Conservation (phyloP, 2,797 vertebrate genomes). For the Melanotaenia parkinsoni region DNA sequence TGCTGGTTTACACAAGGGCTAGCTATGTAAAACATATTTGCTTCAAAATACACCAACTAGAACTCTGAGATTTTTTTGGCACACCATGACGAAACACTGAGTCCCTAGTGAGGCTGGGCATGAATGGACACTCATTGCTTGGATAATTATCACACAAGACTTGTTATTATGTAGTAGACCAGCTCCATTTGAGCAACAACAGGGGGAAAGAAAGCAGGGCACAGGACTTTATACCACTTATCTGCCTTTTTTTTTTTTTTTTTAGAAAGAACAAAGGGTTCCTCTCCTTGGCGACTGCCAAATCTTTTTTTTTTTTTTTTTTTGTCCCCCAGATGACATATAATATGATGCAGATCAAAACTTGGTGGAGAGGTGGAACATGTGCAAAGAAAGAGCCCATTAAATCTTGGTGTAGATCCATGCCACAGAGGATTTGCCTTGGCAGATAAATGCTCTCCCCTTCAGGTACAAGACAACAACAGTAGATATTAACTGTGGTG, state of each 20-base stretch:
- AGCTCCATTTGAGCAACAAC: constrained; percentile 24
- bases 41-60: constrained; percentile 38
- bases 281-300: constrained; percentile 56
- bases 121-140: constrained; percentile 34
- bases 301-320: constrained; percentile 21
- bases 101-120: constrained; percentile 22
- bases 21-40: background rate
- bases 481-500: constrained; percentile 4
- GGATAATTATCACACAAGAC: constrained; percentile 45
- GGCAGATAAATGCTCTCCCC: background rate
- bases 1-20: background rate
- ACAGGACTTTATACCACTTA: constrained; percentile 12
- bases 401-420: background rate
- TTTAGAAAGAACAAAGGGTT: constrained; percentile 54
- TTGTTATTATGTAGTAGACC: constrained; percentile 42
- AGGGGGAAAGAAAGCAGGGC: constrained; percentile 7
- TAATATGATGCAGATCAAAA: background rate
- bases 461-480: constrained; percentile 40
- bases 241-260: background rate
- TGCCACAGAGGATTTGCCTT: background rate
- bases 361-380: background rate
- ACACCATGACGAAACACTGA: constrained; percentile 25
- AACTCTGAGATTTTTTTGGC: constrained; percentile 27
- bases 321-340: background rate
- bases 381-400: background rate